A percentile compares a stretch with the other conserved stretches of the same genome.
Evolutionary conservation across 2,113 vertebrate genomes (phyloP).

Genomic region (Sinocyclocheilus anshuiensis): DNA sequence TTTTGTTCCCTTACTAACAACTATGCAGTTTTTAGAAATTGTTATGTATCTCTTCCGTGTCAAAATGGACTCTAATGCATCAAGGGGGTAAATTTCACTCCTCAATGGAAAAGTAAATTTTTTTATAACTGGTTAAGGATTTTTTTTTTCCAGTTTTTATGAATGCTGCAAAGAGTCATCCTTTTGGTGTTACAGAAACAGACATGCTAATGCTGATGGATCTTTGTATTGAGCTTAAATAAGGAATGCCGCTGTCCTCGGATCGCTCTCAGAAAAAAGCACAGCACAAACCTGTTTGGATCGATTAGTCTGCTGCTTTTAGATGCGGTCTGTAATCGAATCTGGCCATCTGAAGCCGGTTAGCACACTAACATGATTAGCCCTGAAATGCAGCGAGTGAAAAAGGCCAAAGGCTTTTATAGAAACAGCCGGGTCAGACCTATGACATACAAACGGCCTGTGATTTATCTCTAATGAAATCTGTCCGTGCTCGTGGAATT

Average conservation of each 20-base stretch:
- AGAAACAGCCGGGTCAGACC: constrained; percentile 61
- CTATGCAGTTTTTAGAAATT: no score
- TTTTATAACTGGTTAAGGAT: no score
- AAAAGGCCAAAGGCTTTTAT: constrained; percentile 44
- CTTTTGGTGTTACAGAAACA: background rate
- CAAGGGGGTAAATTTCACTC: no score
- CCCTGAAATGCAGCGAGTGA: constrained; percentile 64
- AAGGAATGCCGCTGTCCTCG: background rate
- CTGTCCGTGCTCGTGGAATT: constrained; percentile 41
- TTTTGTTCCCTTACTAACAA: background rate
- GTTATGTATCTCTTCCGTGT: background rate
- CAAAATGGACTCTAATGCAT: background rate
- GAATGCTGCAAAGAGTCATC: background rate
- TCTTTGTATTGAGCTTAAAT: constrained; percentile 29
- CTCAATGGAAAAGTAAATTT: no score
- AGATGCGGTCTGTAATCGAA: constrained; percentile 60
- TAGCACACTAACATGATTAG: constrained; percentile 78
- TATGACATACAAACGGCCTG: constrained; percentile 30
- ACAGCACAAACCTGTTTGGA: background rate
- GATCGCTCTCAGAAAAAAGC: background rate
- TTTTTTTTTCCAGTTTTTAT: no score
- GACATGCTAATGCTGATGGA: background rate
- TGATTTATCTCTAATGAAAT: constrained; percentile 36
- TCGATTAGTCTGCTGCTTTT: constrained; percentile 28
- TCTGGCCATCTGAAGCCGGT: constrained; percentile 73